A percentile compares a stretch with the other conserved stretches of the same genome.
These are phyloP conservation scores for Bombycilla garrulus DNA, from an alignment of 2,113 vertebrate species.

Conservation along the genomic window DNA sequence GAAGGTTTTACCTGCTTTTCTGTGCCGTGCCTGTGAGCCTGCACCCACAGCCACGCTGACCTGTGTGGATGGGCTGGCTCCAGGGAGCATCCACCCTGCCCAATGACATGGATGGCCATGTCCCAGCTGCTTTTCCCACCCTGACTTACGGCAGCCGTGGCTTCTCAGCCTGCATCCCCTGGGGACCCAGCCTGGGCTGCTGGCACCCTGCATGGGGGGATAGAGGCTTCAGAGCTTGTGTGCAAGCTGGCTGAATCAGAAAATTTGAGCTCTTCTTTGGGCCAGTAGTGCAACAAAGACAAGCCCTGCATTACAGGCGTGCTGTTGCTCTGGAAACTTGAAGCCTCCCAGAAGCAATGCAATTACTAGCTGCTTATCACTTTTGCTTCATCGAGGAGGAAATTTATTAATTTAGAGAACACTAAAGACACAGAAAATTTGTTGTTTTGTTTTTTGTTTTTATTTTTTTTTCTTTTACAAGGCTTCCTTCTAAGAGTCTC, in stretches of 20 bases:
- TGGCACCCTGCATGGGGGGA: background rate
- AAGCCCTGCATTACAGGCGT: background rate
- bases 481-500: background rate
- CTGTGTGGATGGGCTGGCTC: background rate
- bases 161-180: background rate
- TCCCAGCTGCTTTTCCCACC: background rate
- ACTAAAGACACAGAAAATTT: constrained; percentile 4
- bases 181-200: background rate
- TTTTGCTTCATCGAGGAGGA: constrained; percentile 12
- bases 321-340: constrained; percentile 50
- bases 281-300: constrained; percentile 32
- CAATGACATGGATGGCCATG: accelerated
- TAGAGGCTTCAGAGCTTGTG: background rate
- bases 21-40: background rate
- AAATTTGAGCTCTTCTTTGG: constrained; percentile 9
- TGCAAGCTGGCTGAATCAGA: background rate
- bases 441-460: no score
- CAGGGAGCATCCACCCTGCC: background rate
- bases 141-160: accelerated
- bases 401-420: background rate
- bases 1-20: background rate
- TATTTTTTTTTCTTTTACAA: background rate
- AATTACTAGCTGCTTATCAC: constrained; percentile 41
- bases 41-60: background rate
- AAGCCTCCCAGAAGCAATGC: constrained; percentile 20